Conservation (phyloP, 1,140 invertebrate genomes). For the Mesaphorura yosii region DNA sequence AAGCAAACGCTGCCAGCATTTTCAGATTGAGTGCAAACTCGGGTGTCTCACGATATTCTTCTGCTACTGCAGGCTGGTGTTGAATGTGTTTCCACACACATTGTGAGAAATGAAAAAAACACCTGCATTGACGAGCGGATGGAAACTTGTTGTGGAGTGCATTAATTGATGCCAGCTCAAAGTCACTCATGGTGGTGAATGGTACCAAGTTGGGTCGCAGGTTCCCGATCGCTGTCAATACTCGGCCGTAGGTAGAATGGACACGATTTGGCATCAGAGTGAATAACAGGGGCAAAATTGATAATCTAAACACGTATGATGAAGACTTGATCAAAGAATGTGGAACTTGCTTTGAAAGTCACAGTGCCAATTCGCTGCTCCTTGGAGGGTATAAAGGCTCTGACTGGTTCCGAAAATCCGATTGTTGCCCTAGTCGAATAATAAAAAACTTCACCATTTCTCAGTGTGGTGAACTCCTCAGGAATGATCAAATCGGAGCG, state of each 20-base stretch:
- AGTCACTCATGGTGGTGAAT: constrained; percentile 4
- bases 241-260: not conserved
- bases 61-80: not conserved
- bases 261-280: not conserved
- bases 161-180: constrained; percentile 7
- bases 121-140: not conserved
- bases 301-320: constrained; percentile 1
- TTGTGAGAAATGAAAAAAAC: constrained; percentile 17
- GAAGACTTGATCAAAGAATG: constrained; percentile 6
- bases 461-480: too few relatives aligned
- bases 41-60: not conserved
- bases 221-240: not conserved
- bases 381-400: not conserved
- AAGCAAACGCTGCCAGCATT: not conserved
- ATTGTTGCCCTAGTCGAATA: too few relatives aligned
- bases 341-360: constrained; percentile 8
- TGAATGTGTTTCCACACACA: constrained; percentile 9
- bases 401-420: not conserved
- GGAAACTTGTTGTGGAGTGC: not conserved
- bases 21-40: not conserved
- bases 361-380: not conserved
- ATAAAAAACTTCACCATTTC: too few relatives aligned
- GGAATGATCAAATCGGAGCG: too few relatives aligned
- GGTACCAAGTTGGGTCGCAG: constrained; percentile 1
- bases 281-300: not conserved